Evolutionary conservation across 1,140 invertebrate species (phyloP).

Genomic region (Lysiphlebus fabarum): DNA sequence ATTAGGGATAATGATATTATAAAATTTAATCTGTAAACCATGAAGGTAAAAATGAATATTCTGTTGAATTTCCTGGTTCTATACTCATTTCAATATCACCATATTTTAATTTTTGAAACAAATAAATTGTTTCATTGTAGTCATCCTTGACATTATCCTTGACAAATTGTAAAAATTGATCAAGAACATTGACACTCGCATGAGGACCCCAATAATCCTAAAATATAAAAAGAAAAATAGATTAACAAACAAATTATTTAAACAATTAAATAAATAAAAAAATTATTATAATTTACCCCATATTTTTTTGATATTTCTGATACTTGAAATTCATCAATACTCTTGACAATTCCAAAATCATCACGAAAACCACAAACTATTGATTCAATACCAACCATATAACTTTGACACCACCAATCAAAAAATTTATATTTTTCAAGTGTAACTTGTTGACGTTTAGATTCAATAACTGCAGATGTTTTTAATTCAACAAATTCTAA

Average conservation of each 20-base stretch:
- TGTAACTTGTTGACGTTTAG: slow-evolving; percentile 50
- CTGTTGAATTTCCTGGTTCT: neutral
- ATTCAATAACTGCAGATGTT: slow-evolving; percentile 58
- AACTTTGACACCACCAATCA: slow-evolving; percentile 74
- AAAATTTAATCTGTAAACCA: too few relatives aligned
- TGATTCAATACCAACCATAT: slow-evolving; percentile 62
- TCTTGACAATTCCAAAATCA: slow-evolving; percentile 62
- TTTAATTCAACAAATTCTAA: slow-evolving; percentile 62
- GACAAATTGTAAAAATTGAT: too few relatives aligned
- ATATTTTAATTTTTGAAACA: too few relatives aligned
- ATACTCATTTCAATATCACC: too few relatives aligned
- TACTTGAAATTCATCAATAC: slow-evolving; percentile 34
- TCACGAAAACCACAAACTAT: slow-evolving; percentile 70
- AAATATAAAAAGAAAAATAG: neutral
- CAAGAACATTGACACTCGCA: too few relatives aligned
- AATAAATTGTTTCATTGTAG: too few relatives aligned
- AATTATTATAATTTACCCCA: too few relatives aligned
- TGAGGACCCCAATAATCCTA: too few relatives aligned
- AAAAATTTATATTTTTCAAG: slow-evolving; percentile 52
- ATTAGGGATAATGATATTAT: too few relatives aligned
- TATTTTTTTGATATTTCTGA: neutral
- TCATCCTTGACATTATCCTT: too few relatives aligned
- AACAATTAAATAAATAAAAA: too few relatives aligned
- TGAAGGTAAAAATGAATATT: too few relatives aligned
- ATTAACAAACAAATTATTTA: neutral